Evolutionary conservation across 2,888 invertebrate genomes (phyloP).

Genomic region (Rhodophaea formosa): DNA sequence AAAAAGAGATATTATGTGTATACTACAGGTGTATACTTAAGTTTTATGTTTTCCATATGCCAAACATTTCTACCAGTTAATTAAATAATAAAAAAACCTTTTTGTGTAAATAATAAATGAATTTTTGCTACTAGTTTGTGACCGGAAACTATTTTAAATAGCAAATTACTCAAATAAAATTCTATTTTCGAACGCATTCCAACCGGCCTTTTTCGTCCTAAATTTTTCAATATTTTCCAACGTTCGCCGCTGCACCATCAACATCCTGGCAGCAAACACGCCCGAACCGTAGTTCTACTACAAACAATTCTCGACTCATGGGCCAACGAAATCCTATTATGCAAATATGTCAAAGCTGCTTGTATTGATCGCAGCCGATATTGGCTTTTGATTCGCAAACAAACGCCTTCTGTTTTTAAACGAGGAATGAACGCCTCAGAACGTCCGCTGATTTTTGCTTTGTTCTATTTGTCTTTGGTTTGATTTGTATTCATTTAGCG

Average conservation of each 20-base stretch:
- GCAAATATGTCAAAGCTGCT: conserved; percentile 71
- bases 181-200: too few species aligned
- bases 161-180: too few species aligned
- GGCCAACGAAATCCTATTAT: conserved; percentile 69
- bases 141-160: too few species aligned
- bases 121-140: too few species aligned
- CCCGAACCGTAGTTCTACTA: conserved; percentile 17
- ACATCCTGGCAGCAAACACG: conserved; percentile 12
- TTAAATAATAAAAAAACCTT: too few species aligned
- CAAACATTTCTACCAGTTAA: too few species aligned
- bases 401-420: conserved; percentile 70
- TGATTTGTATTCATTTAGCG: neutral
- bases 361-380: conserved; percentile 70
- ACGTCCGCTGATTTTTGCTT: conserved; percentile 8
- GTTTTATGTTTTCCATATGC: too few species aligned
- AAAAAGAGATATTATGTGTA: too few species aligned
- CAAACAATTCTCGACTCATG: conserved; percentile 41
- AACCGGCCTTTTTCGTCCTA: neutral
- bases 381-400: conserved; percentile 77
- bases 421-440: conserved; percentile 38
- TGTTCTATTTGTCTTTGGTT: conserved; percentile 3
- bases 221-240: neutral
- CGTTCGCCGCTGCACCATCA: conserved; percentile 4
- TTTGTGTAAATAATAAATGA: too few species aligned
- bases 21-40: too few species aligned